Conservation (phyloP, 2,797 vertebrate species). For the Microcaecilia unicolor region DNA sequence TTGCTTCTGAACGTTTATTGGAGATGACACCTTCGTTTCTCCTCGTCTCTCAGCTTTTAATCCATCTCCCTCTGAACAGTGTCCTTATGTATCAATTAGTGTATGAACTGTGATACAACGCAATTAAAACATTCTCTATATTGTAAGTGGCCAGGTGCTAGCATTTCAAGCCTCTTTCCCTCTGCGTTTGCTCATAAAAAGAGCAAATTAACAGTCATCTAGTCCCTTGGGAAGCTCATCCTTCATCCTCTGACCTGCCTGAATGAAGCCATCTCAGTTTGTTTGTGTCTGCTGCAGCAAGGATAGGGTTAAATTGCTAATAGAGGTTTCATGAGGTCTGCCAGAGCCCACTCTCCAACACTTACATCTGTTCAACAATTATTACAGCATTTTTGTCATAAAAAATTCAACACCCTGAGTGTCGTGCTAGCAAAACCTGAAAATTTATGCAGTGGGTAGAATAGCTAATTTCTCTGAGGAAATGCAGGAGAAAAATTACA, state of each 20-base stretch:
- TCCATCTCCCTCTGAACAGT: not conserved
- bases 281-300: slow-evolving; percentile 19
- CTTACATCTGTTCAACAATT: slow-evolving; percentile 99
- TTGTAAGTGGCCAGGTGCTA: not conserved
- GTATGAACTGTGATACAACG: not conserved
- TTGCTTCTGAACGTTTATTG: no score
- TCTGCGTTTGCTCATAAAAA: not conserved
- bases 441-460: slow-evolving; percentile 96
- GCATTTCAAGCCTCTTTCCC: not conserved
- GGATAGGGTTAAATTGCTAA: slow-evolving; percentile 87
- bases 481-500: slow-evolving; percentile 74
- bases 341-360: slow-evolving; percentile 82
- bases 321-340: slow-evolving; percentile 87
- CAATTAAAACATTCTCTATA: no score
- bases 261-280: not conserved
- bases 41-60: no score
- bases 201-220: slow-evolving; percentile 14
- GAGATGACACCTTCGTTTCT: no score
- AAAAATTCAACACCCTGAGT: slow-evolving; percentile 97
- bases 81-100: not conserved
- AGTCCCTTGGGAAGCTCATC: slow-evolving; percentile 1
- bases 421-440: slow-evolving; percentile 89
- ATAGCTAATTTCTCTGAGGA: slow-evolving; percentile 95
- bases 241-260: not conserved
- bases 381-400: slow-evolving; percentile 96